Evolutionary conservation across 2,113 vertebrate species (phyloP).

Genomic region (Neomonachus schauinslandi): DNA sequence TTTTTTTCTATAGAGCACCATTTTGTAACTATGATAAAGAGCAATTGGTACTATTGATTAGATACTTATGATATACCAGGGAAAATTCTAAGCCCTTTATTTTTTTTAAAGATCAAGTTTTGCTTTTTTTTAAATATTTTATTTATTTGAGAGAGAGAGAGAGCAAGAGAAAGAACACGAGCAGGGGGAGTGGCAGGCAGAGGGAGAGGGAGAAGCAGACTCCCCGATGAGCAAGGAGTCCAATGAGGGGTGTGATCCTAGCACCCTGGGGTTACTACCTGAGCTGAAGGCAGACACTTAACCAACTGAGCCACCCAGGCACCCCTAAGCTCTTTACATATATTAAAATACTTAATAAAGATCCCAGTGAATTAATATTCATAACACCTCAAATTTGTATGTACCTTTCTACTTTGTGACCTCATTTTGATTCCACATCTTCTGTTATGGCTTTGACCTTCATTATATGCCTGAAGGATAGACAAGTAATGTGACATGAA

Average conservation of each 20-base stretch:
- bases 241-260: background rate
- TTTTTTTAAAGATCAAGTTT: background rate
- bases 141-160: background rate
- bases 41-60: background rate
- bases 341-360: slow-evolving; percentile 43
- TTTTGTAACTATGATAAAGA: background rate
- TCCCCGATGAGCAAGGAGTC: background rate
- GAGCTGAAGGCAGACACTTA: background rate
- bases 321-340: background rate
- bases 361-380: background rate
- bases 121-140: background rate
- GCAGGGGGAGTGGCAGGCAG: background rate
- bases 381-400: background rate
- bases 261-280: background rate
- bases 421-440: background rate
- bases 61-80: background rate
- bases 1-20: background rate
- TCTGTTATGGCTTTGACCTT: background rate
- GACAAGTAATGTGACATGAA: background rate
- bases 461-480: background rate
- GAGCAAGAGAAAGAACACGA: background rate
- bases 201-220: background rate
- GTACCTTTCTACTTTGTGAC: background rate
- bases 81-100: background rate
- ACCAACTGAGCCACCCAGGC: background rate